phyloP scores from a whole-genome alignment of 1,140 invertebrate species.

The Geopemphigus sp. region DNA sequence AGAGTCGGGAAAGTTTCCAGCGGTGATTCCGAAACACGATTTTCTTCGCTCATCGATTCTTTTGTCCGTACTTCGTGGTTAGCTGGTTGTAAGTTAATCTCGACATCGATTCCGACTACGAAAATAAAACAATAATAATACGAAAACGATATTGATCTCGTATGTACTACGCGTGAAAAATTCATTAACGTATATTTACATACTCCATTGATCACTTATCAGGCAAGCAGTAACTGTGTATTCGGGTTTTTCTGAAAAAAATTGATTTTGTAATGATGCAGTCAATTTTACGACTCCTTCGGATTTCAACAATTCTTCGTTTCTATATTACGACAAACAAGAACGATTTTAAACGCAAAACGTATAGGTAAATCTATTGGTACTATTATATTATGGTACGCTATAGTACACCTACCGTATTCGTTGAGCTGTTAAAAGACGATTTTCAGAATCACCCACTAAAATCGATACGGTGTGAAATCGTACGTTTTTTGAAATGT shows the following conservation, averaged over 20 bases:
- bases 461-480: slow-evolving; percentile 55
- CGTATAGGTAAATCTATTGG: not conserved
- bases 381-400: not conserved
- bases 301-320: slow-evolving; percentile 18
- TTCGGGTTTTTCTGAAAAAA: not conserved
- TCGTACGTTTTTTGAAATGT: slow-evolving; percentile 36
- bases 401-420: slow-evolving; percentile 10
- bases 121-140: not conserved
- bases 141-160: not conserved
- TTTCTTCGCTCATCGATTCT: slow-evolving; percentile 31
- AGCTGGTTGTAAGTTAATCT: not conserved
- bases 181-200: not conserved
- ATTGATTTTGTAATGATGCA: not conserved
- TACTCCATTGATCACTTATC: slow-evolving; percentile 50
- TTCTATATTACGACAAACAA: not conserved
- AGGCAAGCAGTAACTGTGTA: slow-evolving; percentile 25
- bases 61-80: not conserved
- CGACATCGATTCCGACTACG: slow-evolving; percentile 32
- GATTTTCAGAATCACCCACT: slow-evolving; percentile 59
- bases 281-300: not conserved
- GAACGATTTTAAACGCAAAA: not conserved
- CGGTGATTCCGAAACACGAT: not conserved
- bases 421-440: slow-evolving; percentile 54
- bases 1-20: not conserved
- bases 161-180: no score